Base-by-base conservation (phyloP, 1,140 invertebrate species). In the Hycleus phaleratus region DNA sequence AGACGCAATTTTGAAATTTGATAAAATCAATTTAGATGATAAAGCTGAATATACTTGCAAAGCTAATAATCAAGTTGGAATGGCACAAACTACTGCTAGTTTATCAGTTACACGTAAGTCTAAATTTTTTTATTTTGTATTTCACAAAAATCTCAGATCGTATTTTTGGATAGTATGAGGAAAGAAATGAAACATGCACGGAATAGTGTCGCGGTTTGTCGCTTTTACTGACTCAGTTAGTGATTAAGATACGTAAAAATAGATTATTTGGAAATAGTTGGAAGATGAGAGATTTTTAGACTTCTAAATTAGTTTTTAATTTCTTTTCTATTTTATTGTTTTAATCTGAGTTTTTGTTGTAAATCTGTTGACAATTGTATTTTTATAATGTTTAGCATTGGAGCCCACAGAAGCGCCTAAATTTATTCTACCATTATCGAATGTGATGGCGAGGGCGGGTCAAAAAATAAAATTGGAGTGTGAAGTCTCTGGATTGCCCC, bases 401-500 rank as follows among this genome's bases (percentile, higher is more conserved):
- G 75, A 77, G 67, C 72, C 75, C 26, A 66, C 73, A 6, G 77
- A 82, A 69, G 72, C 74, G 55, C 83, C 85, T 26, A 70, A 61
- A 38, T 83, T 86, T 58, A 65, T 75, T 3, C 68, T 70, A 49
- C 75, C 81, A 5, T 71, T 85, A n/a, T 79, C 77, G 1, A 81
- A 85, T 60, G 76, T 82, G 8, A 85, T 85, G 77, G 80, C 79
- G 10, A 69, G 80, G 59, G 79, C 81, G 45, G 85, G 84, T 44
- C 81, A 85, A 62, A 85, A 82, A 69, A 73, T 85, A 49, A 81
- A 79, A 73, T 74, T 90, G 42, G 84, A 87, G 67, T 88, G 86
- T 70, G 76, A 82, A 71, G 79, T 84, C 47, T 73, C 66, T 40
- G 84, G 84, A 54, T 73, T 77, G 50, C 83, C 85, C n/a, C 69